Evolutionary conservation across 2,113 vertebrate genomes (phyloP).

Genomic region (Rallus limicola): DNA sequence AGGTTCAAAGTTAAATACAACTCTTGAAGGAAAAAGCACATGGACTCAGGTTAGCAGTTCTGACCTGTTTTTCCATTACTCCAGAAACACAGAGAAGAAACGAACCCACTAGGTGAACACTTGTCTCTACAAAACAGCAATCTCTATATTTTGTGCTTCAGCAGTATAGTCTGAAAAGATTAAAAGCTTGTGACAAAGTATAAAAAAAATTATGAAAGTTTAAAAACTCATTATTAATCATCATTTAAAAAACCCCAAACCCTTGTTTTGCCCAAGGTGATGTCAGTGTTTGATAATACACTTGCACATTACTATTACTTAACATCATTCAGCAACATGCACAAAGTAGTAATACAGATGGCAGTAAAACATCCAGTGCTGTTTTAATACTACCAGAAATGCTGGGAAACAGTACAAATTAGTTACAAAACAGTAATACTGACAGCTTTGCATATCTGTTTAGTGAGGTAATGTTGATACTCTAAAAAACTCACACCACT

Average conservation of each 20-base stretch:
- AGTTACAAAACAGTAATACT: slow-evolving; percentile 61
- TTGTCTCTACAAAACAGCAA: not conserved
- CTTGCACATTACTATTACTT: slow-evolving; percentile 62
- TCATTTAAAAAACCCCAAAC: slow-evolving; percentile 42
- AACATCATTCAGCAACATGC: slow-evolving; percentile 49
- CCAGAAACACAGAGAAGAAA: not conserved
- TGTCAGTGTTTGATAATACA: slow-evolving; percentile 61
- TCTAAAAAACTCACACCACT: slow-evolving; percentile 51
- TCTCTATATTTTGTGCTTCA: slow-evolving; percentile 62
- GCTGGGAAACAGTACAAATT: slow-evolving; percentile 72
- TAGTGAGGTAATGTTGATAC: slow-evolving; percentile 78
- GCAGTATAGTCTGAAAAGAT: slow-evolving; percentile 44
- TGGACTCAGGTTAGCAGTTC: not conserved
- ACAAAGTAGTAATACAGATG: slow-evolving; percentile 34
- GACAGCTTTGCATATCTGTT: slow-evolving; percentile 79
- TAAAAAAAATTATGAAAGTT: slow-evolving; percentile 24
- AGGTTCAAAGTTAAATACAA: not conserved
- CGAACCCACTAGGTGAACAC: not conserved
- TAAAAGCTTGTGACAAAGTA: slow-evolving; percentile 62
- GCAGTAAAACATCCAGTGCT: slow-evolving; percentile 40
- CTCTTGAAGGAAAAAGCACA: not conserved
- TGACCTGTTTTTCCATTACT: not conserved
- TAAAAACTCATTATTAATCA: slow-evolving; percentile 39
- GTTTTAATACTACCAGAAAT: slow-evolving; percentile 57
- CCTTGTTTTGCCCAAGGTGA: slow-evolving; percentile 42